A percentile compares a stretch with the other conserved stretches of the same genome.
These are phyloP conservation scores for Epirrhoe tristata DNA, from an alignment of 2,888 invertebrate species.

Conservation along the genomic window DNA sequence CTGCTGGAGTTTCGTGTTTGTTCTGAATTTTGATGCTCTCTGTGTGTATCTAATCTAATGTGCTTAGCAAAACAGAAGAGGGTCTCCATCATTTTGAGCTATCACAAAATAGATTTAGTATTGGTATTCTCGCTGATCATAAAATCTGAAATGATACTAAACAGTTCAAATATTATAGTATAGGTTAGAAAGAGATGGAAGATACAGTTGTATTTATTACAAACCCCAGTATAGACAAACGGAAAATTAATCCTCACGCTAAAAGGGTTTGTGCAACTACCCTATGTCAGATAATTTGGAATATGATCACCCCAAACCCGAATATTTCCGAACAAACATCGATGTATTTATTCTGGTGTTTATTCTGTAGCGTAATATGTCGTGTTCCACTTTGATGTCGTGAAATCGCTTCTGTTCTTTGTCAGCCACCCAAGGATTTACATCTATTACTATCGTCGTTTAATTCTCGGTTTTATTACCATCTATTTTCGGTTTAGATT, in stretches of 20 bases:
- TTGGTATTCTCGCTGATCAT: neutral
- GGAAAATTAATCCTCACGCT: slow-evolving; percentile 77
- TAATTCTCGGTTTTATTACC: slow-evolving; percentile 78
- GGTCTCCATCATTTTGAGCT: neutral
- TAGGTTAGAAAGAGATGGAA: neutral
- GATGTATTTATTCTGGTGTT: slow-evolving; percentile 84
- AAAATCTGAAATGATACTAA: neutral
- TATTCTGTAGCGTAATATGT: slow-evolving; percentile 85
- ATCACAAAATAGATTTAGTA: neutral
- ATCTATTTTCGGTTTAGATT: slow-evolving; percentile 77
- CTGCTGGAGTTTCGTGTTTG: slow-evolving; percentile 13
- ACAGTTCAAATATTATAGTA: neutral
- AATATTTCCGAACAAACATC: slow-evolving; percentile 83
- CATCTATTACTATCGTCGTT: slow-evolving; percentile 74
- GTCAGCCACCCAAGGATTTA: slow-evolving; percentile 81
- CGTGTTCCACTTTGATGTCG: slow-evolving; percentile 85
- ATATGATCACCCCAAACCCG: slow-evolving; percentile 80
- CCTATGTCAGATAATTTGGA: slow-evolving; percentile 79
- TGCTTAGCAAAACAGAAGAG: neutral
- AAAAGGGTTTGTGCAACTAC: slow-evolving; percentile 77
- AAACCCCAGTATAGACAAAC: slow-evolving; percentile 68
- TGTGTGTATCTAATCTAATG: neutral
- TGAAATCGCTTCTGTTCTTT: slow-evolving; percentile 84
- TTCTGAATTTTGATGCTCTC: slow-evolving; percentile 24
- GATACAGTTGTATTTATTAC: slow-evolving; percentile 65